A percentile compares a stretch with the other conserved stretches of the same genome.
Evolutionary conservation across 2,797 vertebrate species (phyloP).

Genomic region (Ceryle rudis): DNA sequence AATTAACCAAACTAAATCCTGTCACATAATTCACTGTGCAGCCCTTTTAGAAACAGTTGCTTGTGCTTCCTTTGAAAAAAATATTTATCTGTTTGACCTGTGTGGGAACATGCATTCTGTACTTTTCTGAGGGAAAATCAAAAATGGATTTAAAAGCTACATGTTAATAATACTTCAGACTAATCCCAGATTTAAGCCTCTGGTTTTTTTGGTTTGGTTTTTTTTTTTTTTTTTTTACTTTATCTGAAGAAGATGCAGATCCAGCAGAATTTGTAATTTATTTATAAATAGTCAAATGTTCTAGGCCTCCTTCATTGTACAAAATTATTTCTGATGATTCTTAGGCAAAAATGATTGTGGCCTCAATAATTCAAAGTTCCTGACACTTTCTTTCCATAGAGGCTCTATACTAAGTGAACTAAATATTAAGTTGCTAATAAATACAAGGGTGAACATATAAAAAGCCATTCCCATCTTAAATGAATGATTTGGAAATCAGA

Average conservation of each 20-base stretch:
- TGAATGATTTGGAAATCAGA: neutral
- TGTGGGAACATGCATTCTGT: neutral
- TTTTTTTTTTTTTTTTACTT: neutral
- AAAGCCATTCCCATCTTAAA: neutral
- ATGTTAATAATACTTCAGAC: neutral
- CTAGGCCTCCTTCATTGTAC: neutral
- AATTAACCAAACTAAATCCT: neutral
- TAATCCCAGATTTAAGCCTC: neutral
- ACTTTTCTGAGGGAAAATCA: neutral
- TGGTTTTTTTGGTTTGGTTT: too few relatives aligned
- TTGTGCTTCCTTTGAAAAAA: neutral
- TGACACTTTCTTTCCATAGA: neutral
- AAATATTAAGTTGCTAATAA: neutral
- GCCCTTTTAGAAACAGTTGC: neutral
- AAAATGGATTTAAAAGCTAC: neutral
- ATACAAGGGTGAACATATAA: neutral
- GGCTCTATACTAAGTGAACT: neutral
- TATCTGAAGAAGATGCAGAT: neutral
- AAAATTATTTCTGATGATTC: neutral
- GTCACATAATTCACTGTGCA: neutral
- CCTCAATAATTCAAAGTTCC: neutral
- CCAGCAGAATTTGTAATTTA: neutral
- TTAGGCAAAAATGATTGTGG: neutral
- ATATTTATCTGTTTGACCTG: neutral
- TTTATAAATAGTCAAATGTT: neutral